These are phyloP conservation scores for Nestor notabilis DNA, from an alignment of 2,113 vertebrate species.

Conservation along the genomic window DNA sequence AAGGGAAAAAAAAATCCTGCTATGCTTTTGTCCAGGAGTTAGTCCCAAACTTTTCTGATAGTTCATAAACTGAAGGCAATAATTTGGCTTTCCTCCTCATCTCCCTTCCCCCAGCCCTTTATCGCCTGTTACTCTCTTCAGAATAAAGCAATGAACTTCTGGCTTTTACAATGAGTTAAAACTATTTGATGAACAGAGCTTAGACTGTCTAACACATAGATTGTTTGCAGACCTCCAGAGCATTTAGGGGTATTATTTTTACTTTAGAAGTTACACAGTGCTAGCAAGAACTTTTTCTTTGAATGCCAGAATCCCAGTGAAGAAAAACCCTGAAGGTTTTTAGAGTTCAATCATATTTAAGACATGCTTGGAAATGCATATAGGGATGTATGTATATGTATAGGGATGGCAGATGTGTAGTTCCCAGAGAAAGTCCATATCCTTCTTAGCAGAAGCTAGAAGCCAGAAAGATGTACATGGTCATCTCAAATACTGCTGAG, in stretches of 20 bases:
- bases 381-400: no score
- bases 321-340: constrained; percentile 10
- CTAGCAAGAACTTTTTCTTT: constrained; percentile 20
- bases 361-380: not conserved
- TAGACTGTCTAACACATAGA: constrained; percentile 24
- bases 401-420: not conserved
- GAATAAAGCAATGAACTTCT: constrained; percentile 22
- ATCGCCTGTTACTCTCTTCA: not conserved
- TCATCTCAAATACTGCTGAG: not conserved
- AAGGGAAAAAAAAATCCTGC: not conserved
- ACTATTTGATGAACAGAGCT: constrained; percentile 20
- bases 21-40: not conserved
- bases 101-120: not conserved
- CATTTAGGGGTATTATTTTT: constrained; percentile 25
- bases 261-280: not conserved
- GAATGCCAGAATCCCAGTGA: constrained; percentile 2
- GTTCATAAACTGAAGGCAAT: not conserved
- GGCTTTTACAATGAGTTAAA: constrained; percentile 38
- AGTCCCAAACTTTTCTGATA: not conserved
- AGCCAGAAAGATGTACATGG: not conserved
- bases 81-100: not conserved
- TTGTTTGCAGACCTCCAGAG: constrained; percentile 49
- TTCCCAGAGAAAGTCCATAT: not conserved
- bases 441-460: not conserved
- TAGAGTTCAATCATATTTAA: not conserved